Evolutionary conservation across 53 echinoderm and acorn worm species (phyloP), one percentile per base, ranked within the genome.

Genomic region (Actinopyga echinites): DNA sequence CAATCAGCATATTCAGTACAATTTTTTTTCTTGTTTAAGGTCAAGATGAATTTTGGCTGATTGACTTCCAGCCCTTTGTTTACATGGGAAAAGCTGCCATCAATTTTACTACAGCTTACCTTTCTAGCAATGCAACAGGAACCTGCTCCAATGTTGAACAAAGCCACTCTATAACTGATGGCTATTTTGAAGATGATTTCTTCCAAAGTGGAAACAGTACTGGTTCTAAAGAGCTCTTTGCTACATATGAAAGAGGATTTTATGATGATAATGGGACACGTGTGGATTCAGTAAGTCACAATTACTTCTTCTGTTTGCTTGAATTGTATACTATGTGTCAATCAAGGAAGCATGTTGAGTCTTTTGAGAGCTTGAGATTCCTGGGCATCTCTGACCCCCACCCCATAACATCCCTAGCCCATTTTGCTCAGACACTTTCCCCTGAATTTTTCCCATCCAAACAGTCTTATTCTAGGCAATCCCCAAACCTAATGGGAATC

Each of bases 31-130:
- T 74, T 33, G 34, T 24, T 32, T 66, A 74, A 93, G 93, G 93
- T 65, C 43, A 84, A 19, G 90, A 87, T 73, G 93, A 93, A 57
- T 57, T 90, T 22, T 93, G 93, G 93, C 36, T 93, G 6, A 37
- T 93, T n/a, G 93, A 93, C 57, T 93, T 90, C 28, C 93, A 93
- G 80, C 93, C 90, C 2, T 93, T 88, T 58, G 69, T 64, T 45
- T 90, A 65, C 83, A 58, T 82, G 15, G 59, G 21, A 21, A 4
- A 37, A 49, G 68, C 64, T 9, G 83, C 90, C 1, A 68, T 93
- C 15, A 42, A 78, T 44, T 44, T 55, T 0, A 77, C 6, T 17
- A 87, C 87, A 12, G 93, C 85, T 31, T 65, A 68, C 38, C 63
- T 93, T 30, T 37, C 57, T 30, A 64, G 85, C 45, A 66, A 69